Evolutionary conservation across 2,797 vertebrate genomes (phyloP).

Genomic region (Cyclopterus lumpus): DNA sequence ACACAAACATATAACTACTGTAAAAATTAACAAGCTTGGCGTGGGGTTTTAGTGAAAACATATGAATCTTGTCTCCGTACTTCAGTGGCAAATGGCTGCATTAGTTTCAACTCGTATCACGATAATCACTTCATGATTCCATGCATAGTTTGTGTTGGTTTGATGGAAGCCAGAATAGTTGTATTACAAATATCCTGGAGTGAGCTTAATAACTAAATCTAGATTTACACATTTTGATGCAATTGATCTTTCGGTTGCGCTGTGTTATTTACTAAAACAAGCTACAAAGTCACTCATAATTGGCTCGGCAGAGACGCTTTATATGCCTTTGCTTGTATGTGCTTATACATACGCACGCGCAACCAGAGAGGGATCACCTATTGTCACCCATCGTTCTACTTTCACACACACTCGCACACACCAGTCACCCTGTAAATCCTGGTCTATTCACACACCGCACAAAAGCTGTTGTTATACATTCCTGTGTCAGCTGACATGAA

Average conservation of each 20-base stretch:
- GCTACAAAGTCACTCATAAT: neutral
- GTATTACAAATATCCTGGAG: slow-evolving; percentile 8
- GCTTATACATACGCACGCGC: neutral
- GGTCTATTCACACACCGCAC: slow-evolving; percentile 59
- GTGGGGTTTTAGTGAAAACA: neutral
- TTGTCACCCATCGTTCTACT: slow-evolving; percentile 39
- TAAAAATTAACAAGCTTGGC: neutral
- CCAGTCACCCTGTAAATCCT: neutral
- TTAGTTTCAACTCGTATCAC: neutral
- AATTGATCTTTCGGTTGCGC: neutral
- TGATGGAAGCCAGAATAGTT: slow-evolving; percentile 4
- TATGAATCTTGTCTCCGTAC: neutral
- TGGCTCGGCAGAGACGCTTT: neutral
- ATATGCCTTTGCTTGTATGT: neutral
- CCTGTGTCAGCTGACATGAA: slow-evolving; percentile 56
- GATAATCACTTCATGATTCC: neutral
- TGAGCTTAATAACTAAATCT: slow-evolving; percentile 30
- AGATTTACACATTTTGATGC: slow-evolving; percentile 15
- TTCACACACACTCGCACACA: slow-evolving; percentile 15
- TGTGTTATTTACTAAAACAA: neutral
- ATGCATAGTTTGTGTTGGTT: neutral
- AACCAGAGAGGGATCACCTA: slow-evolving; percentile 48
- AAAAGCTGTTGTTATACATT: slow-evolving; percentile 60
- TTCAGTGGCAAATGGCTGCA: neutral
- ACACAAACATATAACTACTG: neutral